Percentiles rank a stretch among this genome's conserved stretches.
Conservation (phyloP, 2,888 invertebrate species). For the Cloeon dipterum region DNA sequence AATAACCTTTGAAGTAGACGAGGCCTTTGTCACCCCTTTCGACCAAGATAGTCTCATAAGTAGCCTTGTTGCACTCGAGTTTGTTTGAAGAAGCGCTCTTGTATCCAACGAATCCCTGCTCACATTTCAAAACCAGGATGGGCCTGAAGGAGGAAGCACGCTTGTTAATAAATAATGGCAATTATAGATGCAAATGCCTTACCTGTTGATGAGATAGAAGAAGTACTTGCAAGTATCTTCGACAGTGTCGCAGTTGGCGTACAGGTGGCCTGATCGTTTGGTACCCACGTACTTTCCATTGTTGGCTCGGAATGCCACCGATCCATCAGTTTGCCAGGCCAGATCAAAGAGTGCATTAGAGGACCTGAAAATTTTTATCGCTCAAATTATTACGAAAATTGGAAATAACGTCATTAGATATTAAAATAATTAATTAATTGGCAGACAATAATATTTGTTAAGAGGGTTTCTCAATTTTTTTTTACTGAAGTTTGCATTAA, state of each 20-base stretch:
- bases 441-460: too few species aligned
- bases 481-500: too few species aligned
- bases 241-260: constrained; percentile 61
- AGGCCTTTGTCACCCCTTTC: constrained; percentile 73
- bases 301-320: constrained; percentile 76
- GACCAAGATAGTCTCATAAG: constrained; percentile 80
- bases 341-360: constrained; percentile 86
- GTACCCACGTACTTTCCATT: constrained; percentile 87
- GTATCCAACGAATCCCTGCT: constrained; percentile 89
- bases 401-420: too few species aligned
- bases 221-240: constrained; percentile 81
- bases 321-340: constrained; percentile 79
- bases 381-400: too few species aligned
- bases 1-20: constrained; percentile 82
- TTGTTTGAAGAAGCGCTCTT: constrained; percentile 53
- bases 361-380: constrained; percentile 41
- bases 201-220: constrained; percentile 84
- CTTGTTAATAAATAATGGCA: too few species aligned
- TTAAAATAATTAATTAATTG: too few species aligned
- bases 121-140: constrained; percentile 78
- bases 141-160: constrained; percentile 31
- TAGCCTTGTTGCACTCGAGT: constrained; percentile 87
- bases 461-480: too few species aligned
- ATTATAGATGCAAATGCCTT: too few species aligned
- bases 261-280: constrained; percentile 83